phyloP scores from a whole-genome alignment of 2,113 vertebrate genomes.

The Sinocyclocheilus rhinocerous region DNA sequence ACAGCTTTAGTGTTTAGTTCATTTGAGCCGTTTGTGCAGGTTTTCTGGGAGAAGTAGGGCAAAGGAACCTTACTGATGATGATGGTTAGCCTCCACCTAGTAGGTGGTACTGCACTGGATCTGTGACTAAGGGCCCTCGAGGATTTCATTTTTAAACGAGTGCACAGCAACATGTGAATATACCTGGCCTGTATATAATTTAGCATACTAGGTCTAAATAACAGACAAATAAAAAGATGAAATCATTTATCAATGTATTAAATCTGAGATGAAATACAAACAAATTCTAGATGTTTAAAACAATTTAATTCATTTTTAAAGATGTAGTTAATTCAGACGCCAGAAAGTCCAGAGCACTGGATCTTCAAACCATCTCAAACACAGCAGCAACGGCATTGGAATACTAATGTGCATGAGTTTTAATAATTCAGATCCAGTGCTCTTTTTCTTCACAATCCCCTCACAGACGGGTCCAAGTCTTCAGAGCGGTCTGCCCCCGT shows the following conservation, averaged over 20 bases:
- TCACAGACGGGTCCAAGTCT: not conserved
- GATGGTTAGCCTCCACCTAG: not conserved
- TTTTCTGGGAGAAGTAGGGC: not conserved
- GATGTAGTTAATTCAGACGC: not conserved
- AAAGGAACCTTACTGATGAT: not conserved
- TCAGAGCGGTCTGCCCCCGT: not conserved
- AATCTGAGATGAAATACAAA: not conserved
- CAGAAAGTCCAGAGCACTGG: not conserved
- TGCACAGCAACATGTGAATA: not conserved
- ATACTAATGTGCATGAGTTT: slow-evolving; percentile 31
- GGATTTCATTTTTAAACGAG: not conserved
- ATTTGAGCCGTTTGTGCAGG: not conserved
- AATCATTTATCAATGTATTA: not conserved
- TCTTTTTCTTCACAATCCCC: not conserved
- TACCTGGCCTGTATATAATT: not conserved
- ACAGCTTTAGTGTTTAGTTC: not conserved
- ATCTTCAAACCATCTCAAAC: not conserved
- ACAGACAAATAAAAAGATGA: not conserved
- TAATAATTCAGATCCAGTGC: slow-evolving; percentile 27
- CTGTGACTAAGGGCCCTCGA: not conserved
- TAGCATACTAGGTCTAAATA: not conserved
- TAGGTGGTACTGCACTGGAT: not conserved
- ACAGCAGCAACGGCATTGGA: not conserved
- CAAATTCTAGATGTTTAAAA: not conserved
- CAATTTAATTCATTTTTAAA: not conserved